Base-by-base conservation (phyloP, 1,140 invertebrate species). In the Gryllus bimaculatus region DNA sequence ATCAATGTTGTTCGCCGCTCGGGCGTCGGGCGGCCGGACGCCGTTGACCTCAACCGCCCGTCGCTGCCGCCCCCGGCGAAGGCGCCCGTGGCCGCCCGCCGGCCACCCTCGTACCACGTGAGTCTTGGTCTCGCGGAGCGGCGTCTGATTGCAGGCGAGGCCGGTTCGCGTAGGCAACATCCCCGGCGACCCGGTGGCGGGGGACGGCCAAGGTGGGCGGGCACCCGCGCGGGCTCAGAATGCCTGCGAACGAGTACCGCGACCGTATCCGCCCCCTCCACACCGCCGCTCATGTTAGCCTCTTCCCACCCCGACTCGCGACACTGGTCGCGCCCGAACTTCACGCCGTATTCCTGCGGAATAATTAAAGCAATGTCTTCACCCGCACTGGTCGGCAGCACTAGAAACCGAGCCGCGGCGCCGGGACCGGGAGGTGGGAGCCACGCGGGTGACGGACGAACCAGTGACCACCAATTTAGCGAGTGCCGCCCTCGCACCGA, bases 41-140 rank as follows among this genome's bases (percentile, higher is more conserved):
- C 77, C 47, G 48, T 2, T 48, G 47, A 26, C 47, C 77, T 47
- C 54, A 66, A 66, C 54, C 18, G 54, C 54, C 49, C 20, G 77
- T 39, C 77, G 8, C 77, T 20, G 20, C 39, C 47, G 47, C 77
- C 77, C 77, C 48, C 77, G n/a, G 77, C 18, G 10, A 66, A 10
- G 54, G 18, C 54, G 54, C 54, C 18, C 54, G 18, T 13, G 54
- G 54, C 54, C 54, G 10, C 54, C 54, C 7, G 18, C 54, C 18
- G 54, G 26, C 54, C 54, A 66, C 54, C 54, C 54, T 18, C 54
- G 18, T 66, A 54, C 49, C 49, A 54, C 49, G n/a, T n/a, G n/a
- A n/a, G 54, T 18, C 54, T 1, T 3, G 54, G 54, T 66, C 2
- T 66, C 54, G 2, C 54, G 54, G n/a, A 18, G 10, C 54, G 54